Base-by-base conservation (phyloP, 2,113 vertebrate species). In the Ifrita kowaldi region DNA sequence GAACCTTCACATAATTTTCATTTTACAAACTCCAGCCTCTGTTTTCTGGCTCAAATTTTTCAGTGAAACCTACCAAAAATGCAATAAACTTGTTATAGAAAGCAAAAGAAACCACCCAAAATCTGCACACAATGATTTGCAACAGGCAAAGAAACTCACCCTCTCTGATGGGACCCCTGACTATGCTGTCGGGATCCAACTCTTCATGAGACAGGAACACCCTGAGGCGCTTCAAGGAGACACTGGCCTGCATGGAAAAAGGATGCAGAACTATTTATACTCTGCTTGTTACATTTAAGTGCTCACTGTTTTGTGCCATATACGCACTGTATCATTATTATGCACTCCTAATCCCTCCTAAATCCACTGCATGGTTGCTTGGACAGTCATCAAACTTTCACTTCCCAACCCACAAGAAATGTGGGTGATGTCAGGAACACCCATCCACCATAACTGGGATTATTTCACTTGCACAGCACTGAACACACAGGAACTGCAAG, bases 121-220 rank as follows among this genome's bases (percentile, higher is more conserved):
- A 59, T 7, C 24, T 37, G 33, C 46, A 84, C 10, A 35, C 13
- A 4, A 1, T 16, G 35, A 47, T 73, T 74, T 65, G 41, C n/a
- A 74, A 35, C 7, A 52, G 68, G 18, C 65, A 81, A 13, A 18
- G 4, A 6, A 44, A 94, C 98, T 89, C 90, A 98, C 98, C 91
- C 3, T 97, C 97, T 75, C 94, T 93, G 41, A 89, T 10, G 2
- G 97, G 69, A 30, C 81, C 90, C 41, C 98, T 98, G 57, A 98
- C 95, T 35, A 99, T 98, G 56, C 98, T 98, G 95, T 98, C 98
- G 11, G 98, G 98, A 63, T 99, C 99, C 70, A 99, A 96, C 94
- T 99, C 99, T 80, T 99, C 99, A 1, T 99, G 99, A 4, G 99
- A 99, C 27, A 99, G 98, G 92, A 99, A 99, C 33, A 98, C 98